Base-by-base conservation (phyloP, 1,140 invertebrate genomes). In the Phymastichus coffea region DNA sequence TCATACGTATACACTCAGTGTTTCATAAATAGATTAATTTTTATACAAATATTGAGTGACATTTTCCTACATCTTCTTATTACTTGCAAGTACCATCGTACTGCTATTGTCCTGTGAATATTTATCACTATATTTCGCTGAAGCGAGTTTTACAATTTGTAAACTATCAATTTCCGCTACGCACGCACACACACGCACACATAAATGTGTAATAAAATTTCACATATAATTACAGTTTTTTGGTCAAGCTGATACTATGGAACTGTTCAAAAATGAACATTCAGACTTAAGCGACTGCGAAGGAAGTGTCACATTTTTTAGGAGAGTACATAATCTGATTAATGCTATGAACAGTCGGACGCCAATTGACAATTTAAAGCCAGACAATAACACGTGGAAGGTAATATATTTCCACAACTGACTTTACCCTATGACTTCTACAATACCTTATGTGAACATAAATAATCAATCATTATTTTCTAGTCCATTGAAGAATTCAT, bases 71-170 rank as follows among this genome's bases (percentile, higher is more conserved):
- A 9, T 38, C 14, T n/a, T 38, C 15, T 7, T 30, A 30, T 7
- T 30, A 30, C 28, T 7, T 30, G n/a, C n/a, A n/a, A n/a, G n/a
- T n/a, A n/a, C n/a, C n/a, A 14, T 41, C 20, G 10, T 51, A n/a
- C 43, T 46, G 17, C 47, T n/a, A n/a, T n/a, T n/a, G n/a, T 12
- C 12, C 17, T 4, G 26, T 30, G 14, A 28, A 2, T 2, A 22
- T 33, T 46, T 12, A 2, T 40, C 15, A 53, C 23, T 22, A 59
- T 4, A 38, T n/a, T 37, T 17, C n/a, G n/a, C n/a, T n/a, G n/a
- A 47, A 65, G 22, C 56, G 43, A 12, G 41, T 55, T n/a, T 1
- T 28, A 14, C 33, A 53, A 10, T 35, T 61, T 33, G 4, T 35
- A 58, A 61, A n/a, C n/a, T n/a, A n/a, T n/a, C n/a, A n/a, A n/a